Evolutionary conservation across 2,888 invertebrate species (phyloP).

Genomic region (Drosophila hamatofila): DNA sequence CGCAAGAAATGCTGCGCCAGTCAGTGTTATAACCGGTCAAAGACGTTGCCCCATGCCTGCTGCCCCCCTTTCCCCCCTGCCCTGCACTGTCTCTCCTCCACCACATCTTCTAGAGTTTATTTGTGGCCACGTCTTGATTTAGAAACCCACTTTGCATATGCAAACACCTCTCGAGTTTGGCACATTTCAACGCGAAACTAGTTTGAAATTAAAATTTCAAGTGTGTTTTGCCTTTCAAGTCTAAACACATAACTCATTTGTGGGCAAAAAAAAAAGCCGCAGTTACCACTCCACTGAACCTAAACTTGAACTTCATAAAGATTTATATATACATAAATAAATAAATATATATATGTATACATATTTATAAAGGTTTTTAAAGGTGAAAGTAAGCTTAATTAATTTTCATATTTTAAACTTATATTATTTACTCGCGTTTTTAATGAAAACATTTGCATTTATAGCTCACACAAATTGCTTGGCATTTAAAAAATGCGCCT

Average conservation of each 20-base stretch:
- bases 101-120: slow-evolving; percentile 7
- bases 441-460: slow-evolving; percentile 12
- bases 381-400: slow-evolving; percentile 39
- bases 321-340: not conserved
- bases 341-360: not conserved
- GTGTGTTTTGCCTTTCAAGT: slow-evolving; percentile 31
- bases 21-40: slow-evolving; percentile 77
- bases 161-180: slow-evolving; percentile 46
- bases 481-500: slow-evolving; percentile 38
- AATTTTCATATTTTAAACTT: slow-evolving; percentile 16
- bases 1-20: slow-evolving; percentile 39
- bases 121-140: slow-evolving; percentile 54
- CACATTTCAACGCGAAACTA: slow-evolving; percentile 60
- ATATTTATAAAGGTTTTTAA: not conserved
- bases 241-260: slow-evolving; percentile 62
- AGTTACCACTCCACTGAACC: slow-evolving; percentile 51
- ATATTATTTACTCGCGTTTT: slow-evolving; percentile 13
- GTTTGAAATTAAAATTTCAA: slow-evolving; percentile 57
- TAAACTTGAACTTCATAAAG: slow-evolving; percentile 69
- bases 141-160: slow-evolving; percentile 77
- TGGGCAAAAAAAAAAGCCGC: slow-evolving; percentile 14
- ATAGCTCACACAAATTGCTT: not conserved
- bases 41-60: slow-evolving; percentile 34
- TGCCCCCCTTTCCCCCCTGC: not conserved
- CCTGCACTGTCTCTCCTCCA: not conserved